Base-by-base conservation (phyloP, 2,113 vertebrate species). In the Dryoscopus gambensis region DNA sequence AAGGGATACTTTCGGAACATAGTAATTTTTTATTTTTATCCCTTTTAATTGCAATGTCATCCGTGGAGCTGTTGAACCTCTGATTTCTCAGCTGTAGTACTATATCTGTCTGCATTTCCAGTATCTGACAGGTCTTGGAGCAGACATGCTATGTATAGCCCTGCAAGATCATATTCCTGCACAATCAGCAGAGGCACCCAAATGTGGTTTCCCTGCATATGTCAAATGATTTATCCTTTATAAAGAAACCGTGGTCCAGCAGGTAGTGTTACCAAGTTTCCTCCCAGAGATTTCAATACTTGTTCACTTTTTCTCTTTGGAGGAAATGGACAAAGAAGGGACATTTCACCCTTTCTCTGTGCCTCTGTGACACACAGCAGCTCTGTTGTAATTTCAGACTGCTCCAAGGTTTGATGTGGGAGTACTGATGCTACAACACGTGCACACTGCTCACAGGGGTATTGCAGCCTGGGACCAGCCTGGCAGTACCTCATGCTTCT, bases 371-470 rank as follows among this genome's bases (percentile, higher is more conserved):
- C 44, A 56, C 3, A 7, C 35, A 75, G 37, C 50, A 83, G 44
- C 37, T 86, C 49, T 40, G 6, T 15, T 63, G 47, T 15, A 13
- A 37, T 74, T 87, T 78, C 59, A 63, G 56, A 39, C 24, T 14
- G 6, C 40, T 60, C 44, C n/a, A 42, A 76, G 62, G 7, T 79
- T 55, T 37, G 42, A 9, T 15, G 28, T 1, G 1, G 0, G 11
- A 73, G 21, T 50, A 12, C 39, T 52, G 44, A 40, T 25, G 44
- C 55, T 28, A 18, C 6, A 1, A 22, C 1, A 0, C 1, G 0
- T 55, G 42, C n/a, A 62, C 11, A 3, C n/a, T 33, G 47, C 22
- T 78, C 37, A 40, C 47, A 25, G 28, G 40, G 15, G 9, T n/a
- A 53, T 10, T 37, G 31, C 56, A 56, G 68, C 28, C 53, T 7